Evolutionary conservation across 2,797 vertebrate genomes (phyloP).

Genomic region (Salarias fasciatus): DNA sequence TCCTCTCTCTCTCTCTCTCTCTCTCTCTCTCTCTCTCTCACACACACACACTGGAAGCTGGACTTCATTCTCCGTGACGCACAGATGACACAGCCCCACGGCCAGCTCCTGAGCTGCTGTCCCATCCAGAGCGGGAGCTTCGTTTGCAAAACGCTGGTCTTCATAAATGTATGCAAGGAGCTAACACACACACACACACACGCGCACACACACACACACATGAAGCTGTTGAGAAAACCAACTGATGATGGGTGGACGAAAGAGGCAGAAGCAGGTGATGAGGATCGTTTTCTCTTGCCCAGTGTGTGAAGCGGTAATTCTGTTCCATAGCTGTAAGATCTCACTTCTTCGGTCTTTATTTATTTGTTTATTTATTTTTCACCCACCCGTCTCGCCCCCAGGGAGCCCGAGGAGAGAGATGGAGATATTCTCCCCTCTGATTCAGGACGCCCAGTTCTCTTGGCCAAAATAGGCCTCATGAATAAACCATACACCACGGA

Average conservation of each 20-base stretch:
- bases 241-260: conserved; percentile 38
- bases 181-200: conserved; percentile 21
- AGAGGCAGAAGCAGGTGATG: conserved; percentile 51
- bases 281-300: conserved; percentile 49
- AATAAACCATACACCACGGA: conserved; percentile 71
- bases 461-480: conserved; percentile 74
- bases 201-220: conserved; percentile 12
- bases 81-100: conserved; percentile 51
- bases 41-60: conserved; percentile 18
- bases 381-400: conserved; percentile 4
- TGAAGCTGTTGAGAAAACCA: conserved; percentile 27
- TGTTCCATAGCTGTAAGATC: conserved; percentile 49
- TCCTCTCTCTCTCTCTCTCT: too few species aligned
- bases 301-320: conserved; percentile 60
- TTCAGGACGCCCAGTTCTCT: conserved; percentile 70
- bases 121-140: conserved; percentile 44
- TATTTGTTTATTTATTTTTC: conserved; percentile 11
- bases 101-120: conserved; percentile 55
- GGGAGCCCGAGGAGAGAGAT: conserved; percentile 49
- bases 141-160: conserved; percentile 42
- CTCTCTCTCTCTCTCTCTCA: conserved; percentile 1
- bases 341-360: conserved; percentile 50
- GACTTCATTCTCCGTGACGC: conserved; percentile 43
- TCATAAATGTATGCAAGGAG: conserved; percentile 47
- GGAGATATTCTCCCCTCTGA: conserved; percentile 68